phyloP scores from a whole-genome alignment of 1,140 invertebrate genomes.

The Cydia splendana region DNA sequence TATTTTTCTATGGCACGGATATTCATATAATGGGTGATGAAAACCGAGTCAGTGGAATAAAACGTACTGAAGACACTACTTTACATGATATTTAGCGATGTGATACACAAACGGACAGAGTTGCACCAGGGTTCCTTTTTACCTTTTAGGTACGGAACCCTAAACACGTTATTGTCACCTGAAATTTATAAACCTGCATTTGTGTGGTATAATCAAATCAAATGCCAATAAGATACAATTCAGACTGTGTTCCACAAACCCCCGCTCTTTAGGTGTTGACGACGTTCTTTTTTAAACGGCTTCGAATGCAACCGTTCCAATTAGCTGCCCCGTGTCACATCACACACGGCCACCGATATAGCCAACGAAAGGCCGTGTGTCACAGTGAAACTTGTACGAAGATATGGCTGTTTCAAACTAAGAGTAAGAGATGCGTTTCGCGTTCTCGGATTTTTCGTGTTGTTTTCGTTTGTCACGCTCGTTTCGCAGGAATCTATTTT shows the following conservation, averaged over 20 bases:
- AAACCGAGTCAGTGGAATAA: background rate
- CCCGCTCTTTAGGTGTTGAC: background rate
- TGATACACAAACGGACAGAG: no score
- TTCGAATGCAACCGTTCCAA: background rate
- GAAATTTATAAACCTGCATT: no score
- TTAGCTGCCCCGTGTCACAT: slow-evolving; percentile 12
- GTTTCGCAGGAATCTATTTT: background rate
- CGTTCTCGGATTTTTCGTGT: slow-evolving; percentile 15
- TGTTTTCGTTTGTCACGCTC: slow-evolving; percentile 4
- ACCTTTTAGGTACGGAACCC: no score
- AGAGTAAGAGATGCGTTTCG: background rate
- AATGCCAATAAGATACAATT: background rate
- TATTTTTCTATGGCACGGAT: no score
- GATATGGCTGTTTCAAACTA: background rate
- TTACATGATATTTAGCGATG: no score
- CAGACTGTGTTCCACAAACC: background rate
- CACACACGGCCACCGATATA: slow-evolving; percentile 9
- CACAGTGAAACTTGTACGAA: background rate
- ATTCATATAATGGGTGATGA: background rate
- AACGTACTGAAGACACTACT: background rate
- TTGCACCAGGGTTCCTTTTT: no score
- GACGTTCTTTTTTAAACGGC: slow-evolving; percentile 3
- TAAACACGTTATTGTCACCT: no score
- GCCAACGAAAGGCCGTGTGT: background rate
- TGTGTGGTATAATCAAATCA: background rate